A percentile compares a stretch with the other conserved stretches of the same genome.
Evolutionary conservation across 2,113 vertebrate genomes (phyloP).

Genomic region (Mobula birostris): DNA sequence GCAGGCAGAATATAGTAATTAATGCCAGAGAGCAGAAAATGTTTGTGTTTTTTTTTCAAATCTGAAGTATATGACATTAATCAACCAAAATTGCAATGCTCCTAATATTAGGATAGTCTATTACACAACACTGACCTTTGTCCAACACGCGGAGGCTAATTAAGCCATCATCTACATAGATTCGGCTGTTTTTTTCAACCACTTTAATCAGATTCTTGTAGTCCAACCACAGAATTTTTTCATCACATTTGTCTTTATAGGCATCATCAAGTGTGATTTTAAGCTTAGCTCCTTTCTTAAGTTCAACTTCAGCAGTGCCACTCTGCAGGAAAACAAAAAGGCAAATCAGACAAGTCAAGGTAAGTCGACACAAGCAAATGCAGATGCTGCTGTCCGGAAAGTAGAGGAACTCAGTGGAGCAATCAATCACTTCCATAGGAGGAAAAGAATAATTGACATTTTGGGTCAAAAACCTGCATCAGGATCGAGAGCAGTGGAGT

Average conservation of each 20-base stretch:
- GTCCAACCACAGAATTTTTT: conserved; percentile 84
- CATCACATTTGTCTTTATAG: conserved; percentile 83
- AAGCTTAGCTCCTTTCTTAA: conserved; percentile 74
- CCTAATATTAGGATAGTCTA: background rate
- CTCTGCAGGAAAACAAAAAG: conserved; percentile 57
- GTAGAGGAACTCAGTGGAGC: no score
- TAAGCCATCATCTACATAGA: conserved; percentile 90
- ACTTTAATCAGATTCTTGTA: conserved; percentile 95
- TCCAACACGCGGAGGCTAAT: conserved; percentile 83
- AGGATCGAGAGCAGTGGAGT: no score
- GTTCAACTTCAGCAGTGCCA: conserved; percentile 87
- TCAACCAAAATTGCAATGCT: background rate
- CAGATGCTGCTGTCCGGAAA: no score
- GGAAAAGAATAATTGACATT: no score
- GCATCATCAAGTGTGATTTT: conserved; percentile 80
- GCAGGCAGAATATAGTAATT: background rate
- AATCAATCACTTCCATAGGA: no score
- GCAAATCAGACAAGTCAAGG: background rate
- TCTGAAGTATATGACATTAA: background rate
- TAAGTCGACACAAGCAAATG: no score
- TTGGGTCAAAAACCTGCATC: no score
- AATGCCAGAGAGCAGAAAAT: background rate
- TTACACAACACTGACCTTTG: conserved; percentile 59
- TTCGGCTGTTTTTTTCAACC: conserved; percentile 69
- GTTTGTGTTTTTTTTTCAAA: background rate